Base-by-base conservation (phyloP, 2,888 invertebrate species). In the Pteria penguin region DNA sequence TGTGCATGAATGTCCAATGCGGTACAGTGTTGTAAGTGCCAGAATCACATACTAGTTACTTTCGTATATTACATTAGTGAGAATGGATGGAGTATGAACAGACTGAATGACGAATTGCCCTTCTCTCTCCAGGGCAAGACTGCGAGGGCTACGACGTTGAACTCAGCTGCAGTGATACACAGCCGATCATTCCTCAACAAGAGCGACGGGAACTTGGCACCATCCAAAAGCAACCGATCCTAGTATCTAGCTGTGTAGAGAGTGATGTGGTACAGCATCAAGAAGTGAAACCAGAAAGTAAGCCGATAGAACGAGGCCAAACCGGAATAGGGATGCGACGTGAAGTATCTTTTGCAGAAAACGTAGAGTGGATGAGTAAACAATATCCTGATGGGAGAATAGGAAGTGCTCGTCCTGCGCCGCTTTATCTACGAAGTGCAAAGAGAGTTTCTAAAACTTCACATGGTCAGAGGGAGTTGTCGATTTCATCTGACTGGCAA, bases 71-170 rank as follows among this genome's bases (percentile, higher is more conserved):
- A n/a, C n/a, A n/a, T n/a, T n/a, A n/a, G n/a, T n/a, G n/a, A n/a
- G n/a, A n/a, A n/a, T n/a, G n/a, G n/a, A n/a, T n/a, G 45, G 11
- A 45, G 45, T 45, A 45, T 45, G 18, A 14, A 14, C 45, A 14
- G 45, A 8, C 8, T 18, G 57, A 57, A 14, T 57, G 11, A 60
- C 60, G 60, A 22, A 60, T 27, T 60, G 60, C 60, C 60, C 60
- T 60, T 60, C 27, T 60, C 60, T 60, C 60, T 60, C 60, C 60
- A 60, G 60, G 60, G 60, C 60, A 26, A 8, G 27, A 26, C 27
- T 24, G 27, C 4, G 27, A 26, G 26, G 60, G 27, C 4, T n/a
- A 55, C n/a, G 55, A 55, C 55, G n/a, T 22, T n/a, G n/a, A n/a
- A n/a, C n/a, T n/a, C n/a, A n/a, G n/a, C n/a, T n/a, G n/a, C n/a